phyloP scores from a whole-genome alignment of 2,797 vertebrate genomes.

The Apogon talboti region DNA sequence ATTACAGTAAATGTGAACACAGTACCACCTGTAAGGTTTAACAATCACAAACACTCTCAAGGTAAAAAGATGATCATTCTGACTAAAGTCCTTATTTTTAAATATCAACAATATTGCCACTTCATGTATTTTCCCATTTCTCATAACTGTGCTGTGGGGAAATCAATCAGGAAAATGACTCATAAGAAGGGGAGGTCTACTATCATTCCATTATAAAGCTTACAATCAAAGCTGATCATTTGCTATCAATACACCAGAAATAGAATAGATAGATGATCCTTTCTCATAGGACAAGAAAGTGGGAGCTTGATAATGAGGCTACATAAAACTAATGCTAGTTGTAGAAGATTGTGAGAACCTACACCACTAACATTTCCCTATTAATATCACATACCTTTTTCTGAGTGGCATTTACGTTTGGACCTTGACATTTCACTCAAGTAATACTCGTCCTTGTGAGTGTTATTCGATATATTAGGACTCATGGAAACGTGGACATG shows the following conservation, averaged over 20 bases:
- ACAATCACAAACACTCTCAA: neutral
- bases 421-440: neutral
- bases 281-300: too few relatives aligned
- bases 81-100: neutral
- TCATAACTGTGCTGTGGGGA: neutral
- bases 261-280: too few relatives aligned
- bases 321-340: constrained; percentile 3
- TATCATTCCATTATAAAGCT: neutral
- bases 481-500: neutral
- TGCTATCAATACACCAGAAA: too few relatives aligned
- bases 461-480: neutral
- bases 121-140: neutral
- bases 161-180: neutral
- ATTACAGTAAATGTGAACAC: neutral
- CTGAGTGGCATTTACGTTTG: neutral
- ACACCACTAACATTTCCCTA: neutral
- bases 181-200: neutral
- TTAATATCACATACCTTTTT: neutral
- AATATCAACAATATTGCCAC: neutral
- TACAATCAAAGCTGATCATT: neutral
- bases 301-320: constrained; percentile 35
- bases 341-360: too few relatives aligned
- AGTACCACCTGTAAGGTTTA: neutral
- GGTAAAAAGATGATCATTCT: neutral
- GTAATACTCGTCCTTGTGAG: neutral